Base-by-base conservation (phyloP, 2,113 vertebrate species). In the Sceloporus undulatus region DNA sequence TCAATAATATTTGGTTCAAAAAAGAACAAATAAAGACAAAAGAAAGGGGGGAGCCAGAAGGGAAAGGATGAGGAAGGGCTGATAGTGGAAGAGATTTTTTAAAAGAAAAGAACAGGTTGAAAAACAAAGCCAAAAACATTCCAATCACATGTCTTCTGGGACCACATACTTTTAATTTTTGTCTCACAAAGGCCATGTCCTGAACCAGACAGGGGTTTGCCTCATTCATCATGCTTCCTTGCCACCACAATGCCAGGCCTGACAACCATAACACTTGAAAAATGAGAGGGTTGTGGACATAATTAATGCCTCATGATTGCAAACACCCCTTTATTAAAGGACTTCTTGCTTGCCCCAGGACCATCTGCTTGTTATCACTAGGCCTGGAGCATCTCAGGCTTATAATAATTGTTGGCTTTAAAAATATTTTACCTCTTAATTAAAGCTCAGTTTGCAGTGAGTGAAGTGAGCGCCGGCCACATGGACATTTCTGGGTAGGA, bases 301-400 rank as follows among this genome's bases (percentile, higher is more conserved):
- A 97, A 96, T 97, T 98, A 98, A 97, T 94, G 95, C 97, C 97
- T 99, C 98, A 99, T 99, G 98, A 99, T 99, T 98, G 98, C 98
- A 98, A 99, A 99, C 97, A 75, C 85, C 54, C 95, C 96, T 97
- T 97, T 97, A 97, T 97, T 96, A 96, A 96, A 96, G 94, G 96
- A 91, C 90, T 91, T 91, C 90, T 91, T 3, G 80, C 95, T 95
- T 96, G 92, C 95, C 93, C 91, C 21, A 94, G 96, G 96, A 97
- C 98, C 98, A 99, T 99, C 98, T 99, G 98, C 97, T 98, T 96
- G 95, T 96, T 95, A 97, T 98, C 97, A 98, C 93, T 27, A 87
- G 79, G 88, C 93, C 10, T 70, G 56, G 65, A 71, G 91, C 93
- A 95, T 97, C 97, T 97, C 93, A 29, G 96, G 97, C 96, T 95